phyloP scores from a whole-genome alignment of 92 coral and sea anemone genomes.

The Siderastrea radians region DNA sequence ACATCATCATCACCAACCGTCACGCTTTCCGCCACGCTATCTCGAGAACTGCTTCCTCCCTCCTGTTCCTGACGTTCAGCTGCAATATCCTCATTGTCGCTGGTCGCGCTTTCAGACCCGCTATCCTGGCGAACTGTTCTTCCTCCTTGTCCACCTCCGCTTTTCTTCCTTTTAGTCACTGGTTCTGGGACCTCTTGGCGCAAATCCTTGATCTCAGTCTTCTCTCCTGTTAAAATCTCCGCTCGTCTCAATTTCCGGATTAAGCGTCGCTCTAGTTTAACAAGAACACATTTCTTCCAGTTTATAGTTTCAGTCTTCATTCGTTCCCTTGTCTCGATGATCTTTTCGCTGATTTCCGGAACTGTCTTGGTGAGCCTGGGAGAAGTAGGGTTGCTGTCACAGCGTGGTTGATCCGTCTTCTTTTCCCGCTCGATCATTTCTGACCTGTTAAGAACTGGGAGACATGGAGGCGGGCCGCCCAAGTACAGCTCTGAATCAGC shows the following conservation, averaged over 20 bases:
- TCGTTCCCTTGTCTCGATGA: conserved; percentile 43
- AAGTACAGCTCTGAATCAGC: conserved; percentile 18
- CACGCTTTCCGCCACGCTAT: conserved; percentile 4
- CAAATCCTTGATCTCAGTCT: conserved; percentile 27
- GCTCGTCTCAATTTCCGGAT: conserved; percentile 30
- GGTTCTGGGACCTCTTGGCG: conserved; percentile 4
- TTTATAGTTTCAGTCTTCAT: conserved; percentile 32
- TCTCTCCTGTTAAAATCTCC: conserved; percentile 38
- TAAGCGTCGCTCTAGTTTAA: conserved; percentile 18
- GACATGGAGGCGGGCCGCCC: conserved; percentile 34
- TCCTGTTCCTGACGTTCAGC: background rate
- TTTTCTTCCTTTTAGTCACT: conserved; percentile 3
- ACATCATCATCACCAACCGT: background rate
- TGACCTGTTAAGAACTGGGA: conserved; percentile 7
- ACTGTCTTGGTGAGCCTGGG: conserved; percentile 23
- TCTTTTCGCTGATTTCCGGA: conserved; percentile 35
- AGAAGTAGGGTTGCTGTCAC: conserved; percentile 6
- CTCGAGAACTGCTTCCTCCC: background rate
- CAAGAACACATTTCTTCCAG: conserved; percentile 43
- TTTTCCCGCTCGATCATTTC: background rate
- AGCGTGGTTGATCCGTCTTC: background rate
- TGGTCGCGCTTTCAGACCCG: background rate
- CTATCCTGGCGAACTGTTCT: background rate
- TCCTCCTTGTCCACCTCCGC: background rate
- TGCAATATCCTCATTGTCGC: background rate